Conservation (phyloP, 1,140 invertebrate species). For the Penaeus japonicus region DNA sequence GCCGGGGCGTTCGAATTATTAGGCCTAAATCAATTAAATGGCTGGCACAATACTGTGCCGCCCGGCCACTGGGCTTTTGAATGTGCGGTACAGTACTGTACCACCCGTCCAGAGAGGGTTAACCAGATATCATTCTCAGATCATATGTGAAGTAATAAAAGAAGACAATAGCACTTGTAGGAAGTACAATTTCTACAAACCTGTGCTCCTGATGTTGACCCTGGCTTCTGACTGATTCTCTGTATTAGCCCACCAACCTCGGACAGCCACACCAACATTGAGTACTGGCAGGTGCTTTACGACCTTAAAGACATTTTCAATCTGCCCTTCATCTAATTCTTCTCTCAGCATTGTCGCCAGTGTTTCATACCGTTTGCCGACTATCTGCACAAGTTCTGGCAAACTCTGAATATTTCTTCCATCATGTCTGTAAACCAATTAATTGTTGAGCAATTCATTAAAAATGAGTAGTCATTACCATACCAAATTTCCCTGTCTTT, state of each 20-base stretch:
- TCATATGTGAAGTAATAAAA: neutral
- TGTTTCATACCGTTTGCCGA: conserved; percentile 65
- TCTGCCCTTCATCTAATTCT: conserved; percentile 66
- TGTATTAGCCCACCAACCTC: conserved; percentile 31
- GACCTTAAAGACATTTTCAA: conserved; percentile 66
- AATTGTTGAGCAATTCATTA: neutral
- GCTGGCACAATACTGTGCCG: no score
- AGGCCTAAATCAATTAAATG: no score
- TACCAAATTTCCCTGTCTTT: no score
- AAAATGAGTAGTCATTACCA: no score
- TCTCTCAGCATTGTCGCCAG: conserved; percentile 64
- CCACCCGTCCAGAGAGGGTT: no score
- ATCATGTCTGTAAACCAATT: conserved; percentile 62
- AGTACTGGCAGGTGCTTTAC: conserved; percentile 63
- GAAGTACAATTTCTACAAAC: neutral
- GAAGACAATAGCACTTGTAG: neutral
- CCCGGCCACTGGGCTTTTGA: no score
- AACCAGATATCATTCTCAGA: no score
- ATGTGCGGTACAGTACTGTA: no score
- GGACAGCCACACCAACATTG: conserved; percentile 65
- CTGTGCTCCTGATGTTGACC: neutral
- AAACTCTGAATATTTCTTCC: conserved; percentile 64
- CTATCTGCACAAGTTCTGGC: conserved; percentile 67
- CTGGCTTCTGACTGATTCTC: neutral
- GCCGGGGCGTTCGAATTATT: no score